phyloP scores from a whole-genome alignment of 37 sponge, comb jelly and placozoan genomes.

The Cladorhizidae sp. region DNA sequence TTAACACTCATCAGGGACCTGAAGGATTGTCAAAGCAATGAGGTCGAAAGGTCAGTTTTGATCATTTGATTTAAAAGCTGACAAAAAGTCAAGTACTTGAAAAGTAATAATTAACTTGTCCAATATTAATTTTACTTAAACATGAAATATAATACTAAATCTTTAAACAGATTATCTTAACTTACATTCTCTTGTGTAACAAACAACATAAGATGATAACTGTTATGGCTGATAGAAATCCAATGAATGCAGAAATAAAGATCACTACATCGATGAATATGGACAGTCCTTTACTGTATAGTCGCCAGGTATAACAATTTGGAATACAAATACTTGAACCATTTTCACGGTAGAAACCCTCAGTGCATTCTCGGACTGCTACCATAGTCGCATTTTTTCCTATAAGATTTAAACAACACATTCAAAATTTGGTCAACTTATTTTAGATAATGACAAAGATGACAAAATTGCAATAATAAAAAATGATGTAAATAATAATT shows the following conservation, averaged over 20 bases:
- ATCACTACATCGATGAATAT: background rate
- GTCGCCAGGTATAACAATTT: background rate
- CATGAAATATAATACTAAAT: too few relatives aligned
- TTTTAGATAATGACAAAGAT: too few relatives aligned
- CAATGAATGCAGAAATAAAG: slow-evolving; percentile 4
- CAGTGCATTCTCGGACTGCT: background rate
- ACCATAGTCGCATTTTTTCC: background rate
- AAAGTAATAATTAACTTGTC: too few relatives aligned
- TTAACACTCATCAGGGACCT: too few relatives aligned
- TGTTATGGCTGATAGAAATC: background rate
- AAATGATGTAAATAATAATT: too few relatives aligned
- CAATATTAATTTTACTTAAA: too few relatives aligned
- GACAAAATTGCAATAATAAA: too few relatives aligned
- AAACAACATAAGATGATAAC: background rate
- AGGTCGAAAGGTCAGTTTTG: background rate
- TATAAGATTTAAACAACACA: background rate
- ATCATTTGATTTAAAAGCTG: too few relatives aligned
- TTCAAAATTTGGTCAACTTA: too few relatives aligned
- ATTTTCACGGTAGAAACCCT: background rate
- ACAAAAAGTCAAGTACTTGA: background rate
- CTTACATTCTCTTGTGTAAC: background rate
- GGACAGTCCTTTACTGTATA: background rate
- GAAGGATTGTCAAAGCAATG: background rate
- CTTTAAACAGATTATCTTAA: background rate
- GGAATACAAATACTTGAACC: background rate